Percentiles rank a stretch among this genome's conserved stretches.
Conservation (phyloP, 2,888 invertebrate species). For the Aleiodes testaceus region DNA sequence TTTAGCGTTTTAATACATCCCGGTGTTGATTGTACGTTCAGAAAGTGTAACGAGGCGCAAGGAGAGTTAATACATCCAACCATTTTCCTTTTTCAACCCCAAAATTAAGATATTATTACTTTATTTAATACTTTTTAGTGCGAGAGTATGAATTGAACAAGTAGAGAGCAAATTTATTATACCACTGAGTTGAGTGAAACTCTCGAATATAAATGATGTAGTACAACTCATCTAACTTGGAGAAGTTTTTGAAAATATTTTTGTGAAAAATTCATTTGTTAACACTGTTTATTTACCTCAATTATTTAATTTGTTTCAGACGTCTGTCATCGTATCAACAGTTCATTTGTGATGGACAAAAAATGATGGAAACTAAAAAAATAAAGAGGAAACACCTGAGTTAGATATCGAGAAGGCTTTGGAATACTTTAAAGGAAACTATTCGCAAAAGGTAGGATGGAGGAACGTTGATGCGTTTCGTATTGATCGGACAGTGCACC, state of each 20-base stretch:
- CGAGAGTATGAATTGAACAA: no score
- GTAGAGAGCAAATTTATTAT: no score
- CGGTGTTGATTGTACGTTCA: conserved; percentile 37
- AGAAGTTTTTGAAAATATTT: no score
- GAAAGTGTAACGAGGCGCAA: conserved; percentile 17
- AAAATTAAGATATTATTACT: no score
- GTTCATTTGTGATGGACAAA: conserved; percentile 8
- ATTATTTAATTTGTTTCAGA: conserved; percentile 1
- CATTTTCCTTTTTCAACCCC: neutral
- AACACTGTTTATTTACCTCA: neutral
- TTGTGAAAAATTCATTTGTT: no score
- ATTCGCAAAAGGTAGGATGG: conserved; percentile 44
- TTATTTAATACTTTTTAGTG: no score
- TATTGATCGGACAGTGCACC: conserved; percentile 57
- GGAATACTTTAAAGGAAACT: conserved; percentile 5
- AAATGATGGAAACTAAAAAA: conserved; percentile 9
- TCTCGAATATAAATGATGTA: no score
- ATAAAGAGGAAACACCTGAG: conserved; percentile 7
- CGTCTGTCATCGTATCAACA: neutral
- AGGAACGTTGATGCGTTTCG: conserved; percentile 54
- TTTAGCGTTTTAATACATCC: conserved; percentile 33
- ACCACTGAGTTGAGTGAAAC: no score
- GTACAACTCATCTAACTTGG: no score
- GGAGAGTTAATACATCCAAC: conserved; percentile 31
- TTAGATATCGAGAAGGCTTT: conserved; percentile 34